phyloP scores from a whole-genome alignment of 2,113 vertebrate species.

The Pitta sordida region DNA sequence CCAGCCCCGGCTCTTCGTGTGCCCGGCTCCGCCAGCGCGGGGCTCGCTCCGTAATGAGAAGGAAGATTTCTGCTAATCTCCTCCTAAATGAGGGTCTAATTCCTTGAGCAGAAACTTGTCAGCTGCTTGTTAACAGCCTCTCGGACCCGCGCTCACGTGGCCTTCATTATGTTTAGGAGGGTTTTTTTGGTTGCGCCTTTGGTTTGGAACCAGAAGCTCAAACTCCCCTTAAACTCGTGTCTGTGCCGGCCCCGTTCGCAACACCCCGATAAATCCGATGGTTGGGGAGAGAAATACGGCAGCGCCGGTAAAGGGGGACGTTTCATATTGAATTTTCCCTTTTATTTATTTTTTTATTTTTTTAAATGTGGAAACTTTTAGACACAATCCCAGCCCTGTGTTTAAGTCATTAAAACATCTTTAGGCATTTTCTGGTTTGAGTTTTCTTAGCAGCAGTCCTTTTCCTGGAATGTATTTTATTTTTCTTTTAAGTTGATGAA shows the following conservation, averaged over 20 bases:
- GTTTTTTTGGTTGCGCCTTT: background rate
- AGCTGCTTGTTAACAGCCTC: conserved; percentile 77
- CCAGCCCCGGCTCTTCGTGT: background rate
- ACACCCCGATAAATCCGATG: conserved; percentile 41
- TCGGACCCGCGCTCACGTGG: background rate
- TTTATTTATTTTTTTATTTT: background rate
- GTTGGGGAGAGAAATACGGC: background rate
- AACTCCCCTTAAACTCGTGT: conserved; percentile 59
- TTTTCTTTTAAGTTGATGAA: conserved; percentile 80
- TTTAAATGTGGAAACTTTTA: conserved; percentile 81
- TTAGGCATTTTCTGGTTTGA: conserved; percentile 83
- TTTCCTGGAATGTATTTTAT: conserved; percentile 83
- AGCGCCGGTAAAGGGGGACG: conserved; percentile 5
- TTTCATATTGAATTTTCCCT: conserved; percentile 69
- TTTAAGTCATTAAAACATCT: conserved; percentile 87
- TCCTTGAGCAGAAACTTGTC: conserved; percentile 73
- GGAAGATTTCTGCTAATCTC: conserved; percentile 73
- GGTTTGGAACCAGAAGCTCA: conserved; percentile 52
- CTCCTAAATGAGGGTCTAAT: conserved; percentile 72
- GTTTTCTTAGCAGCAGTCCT: conserved; percentile 77
- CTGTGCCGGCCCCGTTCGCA: conserved; percentile 58
- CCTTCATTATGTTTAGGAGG: conserved; percentile 4
- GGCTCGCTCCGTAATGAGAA: conserved; percentile 22
- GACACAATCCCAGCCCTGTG: conserved; percentile 80
- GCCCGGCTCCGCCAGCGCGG: background rate